Evolutionary conservation across 1,140 invertebrate genomes (phyloP), one percentile per base, ranked within the genome.

Genomic region (Rhopalosiphum padi): DNA sequence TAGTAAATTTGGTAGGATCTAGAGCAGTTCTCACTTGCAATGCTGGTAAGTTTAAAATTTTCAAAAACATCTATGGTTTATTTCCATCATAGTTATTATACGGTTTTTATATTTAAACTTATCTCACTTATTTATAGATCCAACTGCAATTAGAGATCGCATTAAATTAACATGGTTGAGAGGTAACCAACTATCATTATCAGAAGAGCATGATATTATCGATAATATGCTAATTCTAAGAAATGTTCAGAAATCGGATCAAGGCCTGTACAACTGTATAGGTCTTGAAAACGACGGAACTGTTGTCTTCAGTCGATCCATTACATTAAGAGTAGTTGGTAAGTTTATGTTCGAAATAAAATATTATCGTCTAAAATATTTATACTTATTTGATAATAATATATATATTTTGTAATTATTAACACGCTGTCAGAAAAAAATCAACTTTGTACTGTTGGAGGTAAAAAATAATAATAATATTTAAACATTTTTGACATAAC

Each of bases 191-290:
- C 23, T 55, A 0, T 21, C 82, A 35, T 55, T 93, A 51, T 53
- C 91, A 21, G 91, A 93, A 53, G 82, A 93, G 11, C 91, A 93
- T 6, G 43, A 94, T 88, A 93, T 90, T 48, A 25, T 55, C 30
- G 86, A 93, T 21, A 88, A 90, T 53, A 95, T 95, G 4, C 95
- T 98, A 30, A 96, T 95, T 82, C 97, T 98, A 51, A 95, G 96
- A 15, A 95, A 96, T 46, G 97, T 97, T 0, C 95, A 96, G 88
- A 95, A 96, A 86, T 96, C 96, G 60, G 97, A 97, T 94, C 96
- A 96, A 53, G 98, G 98, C 15, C 96, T 97, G 94, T 99, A 99
- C 94, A 96, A 97, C 53, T 99, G 98, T 95, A 95, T 96, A 51
- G 96, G 97, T 5, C 94, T 96, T 30, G 96, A 96, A 94, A 94